Conservation (phyloP, 1,140 invertebrate genomes). For the Pachypsylla venusta region DNA sequence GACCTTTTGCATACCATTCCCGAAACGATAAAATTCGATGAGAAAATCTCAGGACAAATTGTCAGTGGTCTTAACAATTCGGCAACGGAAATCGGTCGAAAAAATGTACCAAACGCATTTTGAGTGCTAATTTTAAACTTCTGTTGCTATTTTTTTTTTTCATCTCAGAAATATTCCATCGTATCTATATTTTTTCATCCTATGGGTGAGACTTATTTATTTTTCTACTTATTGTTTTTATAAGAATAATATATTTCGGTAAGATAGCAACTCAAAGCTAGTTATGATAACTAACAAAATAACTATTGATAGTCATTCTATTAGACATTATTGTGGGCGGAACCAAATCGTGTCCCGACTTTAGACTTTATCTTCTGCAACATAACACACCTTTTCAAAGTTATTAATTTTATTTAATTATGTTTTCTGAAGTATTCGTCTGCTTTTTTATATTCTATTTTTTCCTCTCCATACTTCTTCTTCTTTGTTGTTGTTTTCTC, state of each 20-base stretch:
- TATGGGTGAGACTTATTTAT: neutral
- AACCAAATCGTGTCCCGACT: constrained; percentile 2
- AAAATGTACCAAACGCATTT: too few relatives aligned
- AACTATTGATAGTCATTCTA: constrained; percentile 3
- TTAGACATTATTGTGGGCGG: constrained; percentile 2
- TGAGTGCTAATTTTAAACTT: too few relatives aligned
- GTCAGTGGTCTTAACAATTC: too few relatives aligned
- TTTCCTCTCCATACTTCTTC: neutral
- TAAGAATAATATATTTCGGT: neutral
- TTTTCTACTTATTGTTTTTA: neutral
- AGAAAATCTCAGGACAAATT: too few relatives aligned
- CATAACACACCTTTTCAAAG: constrained; percentile 3
- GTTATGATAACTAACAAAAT: constrained; percentile 1
- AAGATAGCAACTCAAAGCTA: constrained; percentile 7
- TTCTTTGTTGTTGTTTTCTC: neutral
- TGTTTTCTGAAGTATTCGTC: neutral
- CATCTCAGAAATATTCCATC: too few relatives aligned
- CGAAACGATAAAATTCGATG: too few relatives aligned
- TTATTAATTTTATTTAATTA: constrained; percentile 10
- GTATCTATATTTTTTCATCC: too few relatives aligned
- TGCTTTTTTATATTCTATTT: neutral
- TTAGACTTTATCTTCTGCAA: neutral
- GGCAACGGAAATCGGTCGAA: too few relatives aligned
- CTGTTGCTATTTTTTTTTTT: too few relatives aligned
- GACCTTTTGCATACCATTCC: too few relatives aligned